Evolutionary conservation across 2,888 invertebrate genomes (phyloP), one percentile per base, ranked within the genome.

Genomic region (Drosophila algonquin): DNA sequence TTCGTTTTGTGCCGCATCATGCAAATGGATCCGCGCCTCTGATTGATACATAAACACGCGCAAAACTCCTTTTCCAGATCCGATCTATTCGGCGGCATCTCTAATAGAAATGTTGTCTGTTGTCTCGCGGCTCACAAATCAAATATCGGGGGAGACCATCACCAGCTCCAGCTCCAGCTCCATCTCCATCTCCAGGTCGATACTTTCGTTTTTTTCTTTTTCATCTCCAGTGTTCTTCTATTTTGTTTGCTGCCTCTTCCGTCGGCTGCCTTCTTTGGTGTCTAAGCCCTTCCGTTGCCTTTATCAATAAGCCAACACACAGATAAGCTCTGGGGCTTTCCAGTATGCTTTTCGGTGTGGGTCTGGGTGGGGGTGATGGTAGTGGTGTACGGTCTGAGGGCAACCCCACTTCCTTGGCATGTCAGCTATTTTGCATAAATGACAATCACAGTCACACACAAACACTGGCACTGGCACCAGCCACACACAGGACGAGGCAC

Each of bases 351-450:
- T 27, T 7, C 1, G 40, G 5, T 40, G 40, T 1, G 65, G 61
- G 54, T 32, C 12, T 4, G 35, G 54, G n/a, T 45, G 56, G 24
- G 3, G 35, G 35, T 35, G 12, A 5, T 14, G 24, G 24, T 18
- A 2, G 18, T 18, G 35, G 35, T 12, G 35, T 40, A 12, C 40
- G 40, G 40, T 14, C 52, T 14, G n/a, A 12, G 63, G 50, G 54
- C 53, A 58, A 14, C 44, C 14, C 59, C 24, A 57, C 72, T 60
- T 73, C 73, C 82, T 87, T 80, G 63, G 54, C 80, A 80, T 83
- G 88, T 68, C 85, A 86, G 83, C 87, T 84, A 80, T 76, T 85
- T 85, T 85, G 86, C 87, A 84, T 85, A 87, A 87, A 75, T 83
- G 86, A 83, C 78, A 80, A 56, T 61, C 65, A 64, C 69, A 81